These are phyloP conservation scores for Leptarthrus brevirostris DNA, from an alignment of 2,888 invertebrate genomes.

Conservation along the genomic window DNA sequence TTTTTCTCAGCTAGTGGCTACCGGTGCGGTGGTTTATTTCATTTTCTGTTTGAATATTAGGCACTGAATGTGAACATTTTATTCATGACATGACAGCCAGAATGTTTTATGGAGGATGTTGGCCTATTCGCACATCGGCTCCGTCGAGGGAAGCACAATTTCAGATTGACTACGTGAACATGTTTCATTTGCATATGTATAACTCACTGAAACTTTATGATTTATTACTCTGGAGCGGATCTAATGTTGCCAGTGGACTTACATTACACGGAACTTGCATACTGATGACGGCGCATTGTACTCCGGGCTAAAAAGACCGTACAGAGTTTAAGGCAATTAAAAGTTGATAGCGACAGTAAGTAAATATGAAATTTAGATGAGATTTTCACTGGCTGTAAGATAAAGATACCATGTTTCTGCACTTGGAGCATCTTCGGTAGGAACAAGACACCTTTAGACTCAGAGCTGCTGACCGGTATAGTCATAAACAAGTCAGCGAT, in stretches of 20 bases:
- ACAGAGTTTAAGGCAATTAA: slow-evolving; percentile 38
- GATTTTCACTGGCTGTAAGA: too few species aligned
- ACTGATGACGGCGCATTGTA: slow-evolving; percentile 23
- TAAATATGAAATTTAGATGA: slow-evolving; percentile 12
- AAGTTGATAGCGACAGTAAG: slow-evolving; percentile 1
- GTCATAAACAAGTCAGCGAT: slow-evolving; percentile 39
- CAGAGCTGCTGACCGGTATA: background rate
- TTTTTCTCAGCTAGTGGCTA: slow-evolving; percentile 33
- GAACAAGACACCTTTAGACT: background rate
- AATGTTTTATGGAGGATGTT: slow-evolving; percentile 45
- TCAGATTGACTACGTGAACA: slow-evolving; percentile 42
- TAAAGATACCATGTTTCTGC: too few species aligned
- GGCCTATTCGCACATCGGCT: slow-evolving; percentile 38
- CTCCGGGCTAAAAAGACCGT: background rate
- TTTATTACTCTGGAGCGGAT: slow-evolving; percentile 37
- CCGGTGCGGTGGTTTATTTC: slow-evolving; percentile 34
- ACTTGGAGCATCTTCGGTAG: background rate
- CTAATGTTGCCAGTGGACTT: slow-evolving; percentile 31
- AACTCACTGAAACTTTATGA: slow-evolving; percentile 36
- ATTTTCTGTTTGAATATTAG: slow-evolving; percentile 27
- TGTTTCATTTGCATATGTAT: slow-evolving; percentile 47
- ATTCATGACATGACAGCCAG: slow-evolving; percentile 35
- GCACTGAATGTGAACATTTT: slow-evolving; percentile 41
- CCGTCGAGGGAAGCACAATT: slow-evolving; percentile 17
- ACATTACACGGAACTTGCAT: slow-evolving; percentile 15